Percentiles rank a stretch among this genome's conserved stretches.
phyloP scores from a whole-genome alignment of 2,888 invertebrate genomes.

The Diarsia rubi region DNA sequence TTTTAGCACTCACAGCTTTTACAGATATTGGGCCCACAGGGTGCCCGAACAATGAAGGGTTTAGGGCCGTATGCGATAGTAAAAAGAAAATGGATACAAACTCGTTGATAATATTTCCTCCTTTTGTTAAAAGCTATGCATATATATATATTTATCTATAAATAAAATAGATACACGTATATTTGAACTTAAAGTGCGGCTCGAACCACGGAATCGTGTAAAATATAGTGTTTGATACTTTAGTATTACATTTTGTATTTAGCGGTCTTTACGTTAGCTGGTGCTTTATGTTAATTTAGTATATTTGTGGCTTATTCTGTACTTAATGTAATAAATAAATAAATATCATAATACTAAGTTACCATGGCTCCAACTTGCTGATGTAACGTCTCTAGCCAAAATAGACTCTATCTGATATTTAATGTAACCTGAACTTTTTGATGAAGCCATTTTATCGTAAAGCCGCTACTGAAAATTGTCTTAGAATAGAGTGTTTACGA shows the following conservation, averaged over 20 bases:
- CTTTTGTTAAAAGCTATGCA: conserved; percentile 8
- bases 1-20: conserved; percentile 56
- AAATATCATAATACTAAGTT: not conserved
- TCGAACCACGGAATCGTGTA: not conserved
- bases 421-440: not conserved
- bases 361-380: not conserved
- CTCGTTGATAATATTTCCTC: conserved; percentile 18
- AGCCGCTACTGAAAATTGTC: not conserved
- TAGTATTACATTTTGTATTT: too few relatives aligned
- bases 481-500: not conserved
- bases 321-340: not conserved
- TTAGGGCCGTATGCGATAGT: conserved; percentile 30
- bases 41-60: conserved; percentile 39
- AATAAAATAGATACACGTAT: not conserved
- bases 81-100: conserved; percentile 45
- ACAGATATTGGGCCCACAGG: conserved; percentile 44
- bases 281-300: not conserved
- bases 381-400: not conserved
- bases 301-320: too few relatives aligned
- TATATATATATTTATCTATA: too few relatives aligned
- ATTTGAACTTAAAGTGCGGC: not conserved
- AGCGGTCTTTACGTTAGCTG: not conserved
- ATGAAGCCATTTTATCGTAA: not conserved
- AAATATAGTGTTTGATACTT: not conserved
- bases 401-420: not conserved